Percentiles rank a stretch among this genome's conserved stretches.
Conservation (phyloP, 2,113 vertebrate species). For the Poeciliopsis retropinna region DNA sequence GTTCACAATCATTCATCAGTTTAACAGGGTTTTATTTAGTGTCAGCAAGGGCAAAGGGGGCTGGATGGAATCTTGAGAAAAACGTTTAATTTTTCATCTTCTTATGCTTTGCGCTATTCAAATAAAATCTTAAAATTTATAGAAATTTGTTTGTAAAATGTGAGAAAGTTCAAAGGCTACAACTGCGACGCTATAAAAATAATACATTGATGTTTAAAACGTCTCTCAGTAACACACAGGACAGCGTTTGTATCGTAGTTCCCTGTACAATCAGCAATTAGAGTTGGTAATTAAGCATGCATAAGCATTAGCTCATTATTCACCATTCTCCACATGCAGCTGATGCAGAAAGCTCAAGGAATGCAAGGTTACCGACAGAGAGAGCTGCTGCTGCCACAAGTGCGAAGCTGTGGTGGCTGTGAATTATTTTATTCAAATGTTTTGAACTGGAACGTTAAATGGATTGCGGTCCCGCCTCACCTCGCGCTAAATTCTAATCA, state of each 20-base stretch:
- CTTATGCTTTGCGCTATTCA: too few relatives aligned
- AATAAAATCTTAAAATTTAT: too few relatives aligned
- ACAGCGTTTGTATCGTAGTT: too few relatives aligned
- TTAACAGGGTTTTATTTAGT: neutral
- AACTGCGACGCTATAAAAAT: neutral
- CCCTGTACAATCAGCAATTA: too few relatives aligned
- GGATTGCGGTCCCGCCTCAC: conserved; percentile 45
- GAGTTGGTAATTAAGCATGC: neutral
- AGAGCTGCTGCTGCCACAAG: neutral
- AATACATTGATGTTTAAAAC: neutral
- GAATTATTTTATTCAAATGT: conserved; percentile 57
- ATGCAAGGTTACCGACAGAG: conserved; percentile 19
- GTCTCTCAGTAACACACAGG: neutral
- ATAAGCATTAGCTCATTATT: neutral
- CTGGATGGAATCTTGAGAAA: too few relatives aligned
- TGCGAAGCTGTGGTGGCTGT: conserved; percentile 16
- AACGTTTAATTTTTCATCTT: too few relatives aligned
- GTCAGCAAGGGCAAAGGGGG: neutral
- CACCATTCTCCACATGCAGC: neutral
- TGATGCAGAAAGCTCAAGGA: conserved; percentile 7
- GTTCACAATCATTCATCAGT: too few relatives aligned
- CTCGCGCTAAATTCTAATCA: conserved; percentile 68
- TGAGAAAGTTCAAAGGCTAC: too few relatives aligned
- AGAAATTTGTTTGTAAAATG: too few relatives aligned
- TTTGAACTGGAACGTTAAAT: conserved; percentile 60